phyloP scores from a whole-genome alignment of 1,140 invertebrate genomes.

The Hormaphis cornu region DNA sequence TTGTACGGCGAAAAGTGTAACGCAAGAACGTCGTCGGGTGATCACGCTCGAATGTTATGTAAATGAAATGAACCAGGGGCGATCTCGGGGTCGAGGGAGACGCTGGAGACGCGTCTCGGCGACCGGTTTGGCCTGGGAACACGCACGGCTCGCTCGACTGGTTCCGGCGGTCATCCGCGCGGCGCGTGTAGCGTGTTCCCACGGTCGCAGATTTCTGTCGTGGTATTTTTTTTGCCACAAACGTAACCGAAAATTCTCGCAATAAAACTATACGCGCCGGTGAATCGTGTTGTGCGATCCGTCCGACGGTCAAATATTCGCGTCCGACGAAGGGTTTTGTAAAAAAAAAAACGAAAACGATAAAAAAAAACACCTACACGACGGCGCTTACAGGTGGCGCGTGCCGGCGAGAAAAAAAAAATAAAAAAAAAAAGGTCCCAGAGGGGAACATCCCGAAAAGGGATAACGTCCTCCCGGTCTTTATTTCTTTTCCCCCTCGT shows the following conservation, averaged over 20 bases:
- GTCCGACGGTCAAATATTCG: neutral
- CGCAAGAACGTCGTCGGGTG: too few species aligned
- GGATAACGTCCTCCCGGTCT: neutral
- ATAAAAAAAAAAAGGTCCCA: constrained; percentile 17
- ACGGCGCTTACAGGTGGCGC: constrained; percentile 18
- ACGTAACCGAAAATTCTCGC: neutral
- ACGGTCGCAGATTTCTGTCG: neutral
- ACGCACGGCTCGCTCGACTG: neutral
- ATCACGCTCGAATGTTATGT: too few species aligned
- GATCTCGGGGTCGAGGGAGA: neutral
- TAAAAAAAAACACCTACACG: neutral
- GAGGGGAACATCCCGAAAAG: constrained; percentile 12
- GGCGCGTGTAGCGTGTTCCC: neutral
- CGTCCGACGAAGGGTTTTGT: neutral
- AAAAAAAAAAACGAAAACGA: neutral
- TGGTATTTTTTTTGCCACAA: neutral
- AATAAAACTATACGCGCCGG: neutral
- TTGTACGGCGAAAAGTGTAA: too few species aligned
- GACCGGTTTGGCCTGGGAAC: constrained; percentile 13
- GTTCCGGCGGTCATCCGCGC: neutral
- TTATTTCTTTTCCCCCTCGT: neutral
- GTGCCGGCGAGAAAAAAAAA: neutral
- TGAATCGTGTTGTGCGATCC: too few species aligned
- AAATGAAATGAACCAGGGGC: neutral
- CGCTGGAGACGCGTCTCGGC: neutral